These are phyloP conservation scores for Ochropleura plecta DNA, from an alignment of 2,888 invertebrate genomes.

Conservation along the genomic window DNA sequence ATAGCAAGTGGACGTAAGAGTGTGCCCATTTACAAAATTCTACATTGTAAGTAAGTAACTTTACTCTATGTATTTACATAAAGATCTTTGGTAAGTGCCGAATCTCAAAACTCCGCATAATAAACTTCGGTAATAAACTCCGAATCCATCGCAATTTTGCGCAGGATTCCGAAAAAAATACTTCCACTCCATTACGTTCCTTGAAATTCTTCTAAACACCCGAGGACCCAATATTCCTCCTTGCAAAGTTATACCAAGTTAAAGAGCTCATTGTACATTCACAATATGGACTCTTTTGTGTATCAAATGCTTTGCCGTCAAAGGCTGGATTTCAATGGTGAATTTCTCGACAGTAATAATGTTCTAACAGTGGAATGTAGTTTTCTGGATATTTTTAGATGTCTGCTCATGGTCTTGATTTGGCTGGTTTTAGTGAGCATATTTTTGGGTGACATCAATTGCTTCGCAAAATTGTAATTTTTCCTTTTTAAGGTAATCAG, in stretches of 20 bases:
- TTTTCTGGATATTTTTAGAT: slow-evolving; percentile 14
- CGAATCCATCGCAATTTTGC: slow-evolving; percentile 48
- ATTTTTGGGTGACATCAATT: background rate
- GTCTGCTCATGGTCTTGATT: slow-evolving; percentile 11
- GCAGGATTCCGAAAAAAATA: slow-evolving; percentile 51
- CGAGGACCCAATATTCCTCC: slow-evolving; percentile 30
- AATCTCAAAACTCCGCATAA: slow-evolving; percentile 33
- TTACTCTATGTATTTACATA: slow-evolving; percentile 29
- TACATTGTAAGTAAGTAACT: slow-evolving; percentile 17
- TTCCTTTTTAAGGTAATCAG: background rate
- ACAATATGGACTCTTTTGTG: slow-evolving; percentile 59
- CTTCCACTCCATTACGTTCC: slow-evolving; percentile 51
- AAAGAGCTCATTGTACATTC: slow-evolving; percentile 43
- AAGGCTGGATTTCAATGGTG: slow-evolving; percentile 38
- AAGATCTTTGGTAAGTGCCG: slow-evolving; percentile 23
- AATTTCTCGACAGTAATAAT: slow-evolving; percentile 44
- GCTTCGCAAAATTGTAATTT: background rate
- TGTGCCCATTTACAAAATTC: slow-evolving; percentile 12
- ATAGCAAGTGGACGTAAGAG: slow-evolving; percentile 2
- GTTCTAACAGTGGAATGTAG: slow-evolving; percentile 23
- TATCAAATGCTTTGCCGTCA: slow-evolving; percentile 53
- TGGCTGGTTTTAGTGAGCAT: background rate
- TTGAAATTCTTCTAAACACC: slow-evolving; percentile 44
- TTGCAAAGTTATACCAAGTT: slow-evolving; percentile 57
- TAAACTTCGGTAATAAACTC: slow-evolving; percentile 61